Conservation (phyloP, 2,113 vertebrate genomes). For the Chascanopsetta lugubris region DNA sequence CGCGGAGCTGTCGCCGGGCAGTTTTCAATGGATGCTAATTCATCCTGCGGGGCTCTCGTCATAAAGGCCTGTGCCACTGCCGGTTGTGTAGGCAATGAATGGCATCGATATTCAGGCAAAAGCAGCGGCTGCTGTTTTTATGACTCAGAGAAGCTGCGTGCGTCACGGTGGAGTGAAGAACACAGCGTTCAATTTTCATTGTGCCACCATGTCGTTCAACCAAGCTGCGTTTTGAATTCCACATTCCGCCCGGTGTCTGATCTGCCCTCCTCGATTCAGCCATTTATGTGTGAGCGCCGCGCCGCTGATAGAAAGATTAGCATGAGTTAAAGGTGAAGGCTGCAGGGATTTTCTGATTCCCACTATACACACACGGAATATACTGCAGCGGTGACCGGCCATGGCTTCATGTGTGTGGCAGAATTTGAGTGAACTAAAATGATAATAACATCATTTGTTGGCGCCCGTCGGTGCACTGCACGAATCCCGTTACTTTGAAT, state of each 20-base stretch:
- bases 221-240: conserved; percentile 8
- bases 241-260: conserved; percentile 13
- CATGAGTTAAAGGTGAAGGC: conserved; percentile 20
- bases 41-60: conserved; percentile 65
- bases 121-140: conserved; percentile 54
- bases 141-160: conserved; percentile 54
- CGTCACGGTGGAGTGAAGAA: conserved; percentile 48
- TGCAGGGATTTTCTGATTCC: conserved; percentile 13
- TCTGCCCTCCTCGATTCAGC: conserved; percentile 32
- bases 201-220: conserved; percentile 45
- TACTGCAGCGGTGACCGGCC: background rate
- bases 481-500: too few relatives aligned
- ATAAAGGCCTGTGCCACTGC: conserved; percentile 48
- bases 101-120: conserved; percentile 59
- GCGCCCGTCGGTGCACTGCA: too few relatives aligned
- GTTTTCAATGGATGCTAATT: conserved; percentile 70
- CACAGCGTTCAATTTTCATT: conserved; percentile 55
- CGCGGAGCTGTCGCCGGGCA: conserved; percentile 52
- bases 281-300: conserved; percentile 15
- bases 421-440: background rate
- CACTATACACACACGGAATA: background rate
- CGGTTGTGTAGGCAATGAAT: conserved; percentile 68
- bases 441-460: too few relatives aligned
- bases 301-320: conserved; percentile 46
- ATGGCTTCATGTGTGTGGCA: background rate